Evolutionary conservation across 2,113 vertebrate species (phyloP).

Genomic region (Chaetura pelagica): DNA sequence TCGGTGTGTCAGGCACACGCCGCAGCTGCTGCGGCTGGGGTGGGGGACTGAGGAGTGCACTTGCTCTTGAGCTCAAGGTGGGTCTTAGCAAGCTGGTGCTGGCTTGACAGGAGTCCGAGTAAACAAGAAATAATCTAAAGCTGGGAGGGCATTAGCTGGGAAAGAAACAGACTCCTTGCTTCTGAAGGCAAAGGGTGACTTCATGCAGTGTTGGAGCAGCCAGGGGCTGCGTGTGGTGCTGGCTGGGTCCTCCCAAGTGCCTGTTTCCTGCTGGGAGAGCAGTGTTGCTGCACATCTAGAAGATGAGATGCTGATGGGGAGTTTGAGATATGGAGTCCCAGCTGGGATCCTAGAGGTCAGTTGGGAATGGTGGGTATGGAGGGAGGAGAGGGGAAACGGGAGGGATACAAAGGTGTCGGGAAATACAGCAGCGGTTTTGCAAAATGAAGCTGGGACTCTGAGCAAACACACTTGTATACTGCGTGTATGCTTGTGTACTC

Average conservation of each 20-base stretch:
- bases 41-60: constrained; percentile 34
- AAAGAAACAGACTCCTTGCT: background rate
- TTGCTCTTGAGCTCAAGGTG: constrained; percentile 37
- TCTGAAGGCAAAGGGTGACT: background rate
- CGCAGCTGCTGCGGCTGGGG: constrained; percentile 47
- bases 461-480: accelerated
- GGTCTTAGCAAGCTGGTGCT: constrained; percentile 23
- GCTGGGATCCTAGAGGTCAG: constrained; percentile 1
- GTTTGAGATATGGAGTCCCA: background rate
- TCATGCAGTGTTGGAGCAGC: background rate
- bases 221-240: accelerated
- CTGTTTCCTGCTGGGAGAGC: background rate
- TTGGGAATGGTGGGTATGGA: background rate
- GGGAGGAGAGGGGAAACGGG: accelerated
- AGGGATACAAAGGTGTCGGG: background rate
- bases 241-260: background rate
- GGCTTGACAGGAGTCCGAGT: background rate
- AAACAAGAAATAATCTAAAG: background rate
- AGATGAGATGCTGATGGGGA: background rate
- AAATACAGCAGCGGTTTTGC: accelerated
- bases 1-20: background rate
- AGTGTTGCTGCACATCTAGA: background rate
- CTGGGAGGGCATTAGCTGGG: background rate
- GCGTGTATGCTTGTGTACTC: background rate
- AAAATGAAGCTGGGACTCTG: background rate